Percentiles rank a stretch among this genome's conserved stretches.
Conservation (phyloP, 1,140 invertebrate genomes). For the Trinorchestia longiramus region DNA sequence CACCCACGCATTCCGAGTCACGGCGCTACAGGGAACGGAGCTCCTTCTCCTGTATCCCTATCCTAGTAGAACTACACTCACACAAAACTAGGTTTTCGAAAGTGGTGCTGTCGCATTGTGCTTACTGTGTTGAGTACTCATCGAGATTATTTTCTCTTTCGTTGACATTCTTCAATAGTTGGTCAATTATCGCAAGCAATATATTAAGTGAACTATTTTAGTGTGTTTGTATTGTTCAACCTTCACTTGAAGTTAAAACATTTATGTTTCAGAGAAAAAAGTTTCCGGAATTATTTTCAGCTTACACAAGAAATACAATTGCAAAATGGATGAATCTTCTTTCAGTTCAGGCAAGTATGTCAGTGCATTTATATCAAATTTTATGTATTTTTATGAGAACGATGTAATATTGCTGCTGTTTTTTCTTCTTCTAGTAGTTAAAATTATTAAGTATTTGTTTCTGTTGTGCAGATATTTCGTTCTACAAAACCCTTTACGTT, state of each 20-base stretch:
- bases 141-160: background rate
- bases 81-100: background rate
- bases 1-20: background rate
- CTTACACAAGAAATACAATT: too few relatives aligned
- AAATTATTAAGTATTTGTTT: too few relatives aligned
- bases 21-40: background rate
- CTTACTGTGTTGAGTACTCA: background rate
- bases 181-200: background rate
- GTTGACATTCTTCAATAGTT: background rate
- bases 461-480: too few relatives aligned
- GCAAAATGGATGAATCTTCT: too few relatives aligned
- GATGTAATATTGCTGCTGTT: too few relatives aligned
- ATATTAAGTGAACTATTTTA: background rate
- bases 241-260: background rate
- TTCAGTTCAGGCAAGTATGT: too few relatives aligned
- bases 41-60: background rate
- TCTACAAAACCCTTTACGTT: too few relatives aligned
- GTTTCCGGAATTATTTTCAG: too few relatives aligned
- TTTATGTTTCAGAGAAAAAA: background rate
- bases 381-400: too few relatives aligned
- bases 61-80: background rate
- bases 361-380: too few relatives aligned
- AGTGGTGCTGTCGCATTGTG: background rate
- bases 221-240: background rate
- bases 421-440: too few relatives aligned